phyloP scores from a whole-genome alignment of 2,113 vertebrate genomes.

The Mus pahari region DNA sequence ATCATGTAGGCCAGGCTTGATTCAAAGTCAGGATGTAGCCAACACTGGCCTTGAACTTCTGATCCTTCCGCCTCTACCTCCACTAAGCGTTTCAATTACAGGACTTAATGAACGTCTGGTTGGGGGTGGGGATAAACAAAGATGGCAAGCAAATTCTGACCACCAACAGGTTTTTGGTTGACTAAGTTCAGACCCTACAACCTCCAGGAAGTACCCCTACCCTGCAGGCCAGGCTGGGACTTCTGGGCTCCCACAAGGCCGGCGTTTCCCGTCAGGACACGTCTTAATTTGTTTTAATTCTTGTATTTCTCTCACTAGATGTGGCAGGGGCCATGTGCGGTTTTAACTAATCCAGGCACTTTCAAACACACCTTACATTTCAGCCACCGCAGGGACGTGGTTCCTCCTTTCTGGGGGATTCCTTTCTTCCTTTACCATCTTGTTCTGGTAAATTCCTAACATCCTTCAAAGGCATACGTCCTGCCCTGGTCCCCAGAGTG shows the following conservation, averaged over 20 bases:
- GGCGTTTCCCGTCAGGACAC: not conserved
- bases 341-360: not conserved
- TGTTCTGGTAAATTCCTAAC: not conserved
- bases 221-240: not conserved
- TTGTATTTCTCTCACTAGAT: not conserved
- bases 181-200: not conserved
- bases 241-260: not conserved
- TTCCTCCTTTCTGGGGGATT: not conserved
- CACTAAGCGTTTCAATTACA: not conserved
- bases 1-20: not conserved
- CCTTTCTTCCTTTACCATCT: not conserved
- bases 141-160: not conserved
- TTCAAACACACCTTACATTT: not conserved
- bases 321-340: not conserved
- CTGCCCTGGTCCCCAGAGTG: not conserved
- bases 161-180: conserved; percentile 18
- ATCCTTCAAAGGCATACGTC: not conserved
- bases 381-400: not conserved
- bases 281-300: not conserved
- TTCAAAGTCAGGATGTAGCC: not conserved
- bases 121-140: not conserved
- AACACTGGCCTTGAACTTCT: not conserved
- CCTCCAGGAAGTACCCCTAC: not conserved
- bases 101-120: not conserved
- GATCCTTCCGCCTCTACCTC: not conserved